phyloP scores from a whole-genome alignment of 2,888 invertebrate species.

The Aporophyla nigra region DNA sequence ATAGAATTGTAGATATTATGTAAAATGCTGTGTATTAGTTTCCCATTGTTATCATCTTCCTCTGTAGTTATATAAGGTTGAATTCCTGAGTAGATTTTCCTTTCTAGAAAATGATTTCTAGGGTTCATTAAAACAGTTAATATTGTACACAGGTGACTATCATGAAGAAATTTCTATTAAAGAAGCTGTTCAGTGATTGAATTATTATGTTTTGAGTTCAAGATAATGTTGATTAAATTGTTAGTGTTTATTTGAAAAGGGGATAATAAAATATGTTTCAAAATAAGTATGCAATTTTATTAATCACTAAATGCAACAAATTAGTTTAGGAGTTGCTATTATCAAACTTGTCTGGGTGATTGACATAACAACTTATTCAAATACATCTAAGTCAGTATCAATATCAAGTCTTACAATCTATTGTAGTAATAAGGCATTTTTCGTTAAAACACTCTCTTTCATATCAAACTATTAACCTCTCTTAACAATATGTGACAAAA shows the following conservation, averaged over 20 bases:
- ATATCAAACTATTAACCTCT: constrained; percentile 90
- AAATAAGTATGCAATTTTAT: constrained; percentile 91
- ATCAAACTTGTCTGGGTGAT: constrained; percentile 82
- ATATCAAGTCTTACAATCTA: constrained; percentile 90
- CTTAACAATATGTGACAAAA: constrained; percentile 84
- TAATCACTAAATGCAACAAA: constrained; percentile 91
- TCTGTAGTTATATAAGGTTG: background rate
- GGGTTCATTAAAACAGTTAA: constrained; percentile 22
- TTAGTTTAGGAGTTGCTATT: constrained; percentile 87
- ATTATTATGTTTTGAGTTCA: constrained; percentile 6
- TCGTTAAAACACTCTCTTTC: constrained; percentile 89
- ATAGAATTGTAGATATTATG: constrained; percentile 27
- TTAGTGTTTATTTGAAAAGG: background rate
- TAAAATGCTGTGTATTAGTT: background rate
- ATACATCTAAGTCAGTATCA: constrained; percentile 89
- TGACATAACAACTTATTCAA: constrained; percentile 84
- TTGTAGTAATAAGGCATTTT: constrained; percentile 90
- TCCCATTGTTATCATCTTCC: background rate
- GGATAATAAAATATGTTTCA: constrained; percentile 74
- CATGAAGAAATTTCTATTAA: constrained; percentile 65
- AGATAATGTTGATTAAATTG: constrained; percentile 41
- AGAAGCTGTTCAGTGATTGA: constrained; percentile 51
- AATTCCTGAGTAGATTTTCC: constrained; percentile 14
- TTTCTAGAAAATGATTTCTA: constrained; percentile 10
- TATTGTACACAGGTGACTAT: constrained; percentile 72